Conservation (phyloP, 2,113 vertebrate species). For the Lipophrys pholis region DNA sequence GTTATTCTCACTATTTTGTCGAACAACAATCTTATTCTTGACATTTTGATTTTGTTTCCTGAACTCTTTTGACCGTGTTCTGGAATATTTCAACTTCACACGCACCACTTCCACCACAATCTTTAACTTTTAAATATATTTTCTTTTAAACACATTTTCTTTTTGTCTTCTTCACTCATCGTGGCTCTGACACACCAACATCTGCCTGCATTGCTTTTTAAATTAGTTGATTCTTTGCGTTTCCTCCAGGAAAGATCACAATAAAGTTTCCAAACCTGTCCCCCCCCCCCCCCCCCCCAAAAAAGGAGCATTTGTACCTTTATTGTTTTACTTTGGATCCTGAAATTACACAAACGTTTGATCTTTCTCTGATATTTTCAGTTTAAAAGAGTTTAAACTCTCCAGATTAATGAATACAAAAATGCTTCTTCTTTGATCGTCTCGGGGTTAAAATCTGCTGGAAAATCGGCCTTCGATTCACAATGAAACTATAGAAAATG, state of each 20-base stretch:
- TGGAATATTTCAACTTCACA: too few relatives aligned
- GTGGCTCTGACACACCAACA: neutral
- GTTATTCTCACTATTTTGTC: too few relatives aligned
- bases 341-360: conserved; percentile 6
- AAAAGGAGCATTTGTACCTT: too few relatives aligned
- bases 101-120: too few relatives aligned
- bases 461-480: conserved; percentile 34
- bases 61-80: too few relatives aligned
- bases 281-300: too few relatives aligned
- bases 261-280: too few relatives aligned
- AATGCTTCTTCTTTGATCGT: conserved; percentile 23
- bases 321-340: neutral
- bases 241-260: neutral
- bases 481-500: conserved; percentile 44
- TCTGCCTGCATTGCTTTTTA: neutral
- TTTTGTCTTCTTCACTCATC: neutral
- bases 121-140: too few relatives aligned
- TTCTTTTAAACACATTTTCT: neutral
- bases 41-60: too few relatives aligned
- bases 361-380: neutral
- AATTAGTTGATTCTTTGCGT: neutral
- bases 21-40: too few relatives aligned
- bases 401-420: neutral
- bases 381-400: neutral
- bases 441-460: neutral